phyloP scores from a whole-genome alignment of 2,888 invertebrate genomes.

The Cerastoderma edule region DNA sequence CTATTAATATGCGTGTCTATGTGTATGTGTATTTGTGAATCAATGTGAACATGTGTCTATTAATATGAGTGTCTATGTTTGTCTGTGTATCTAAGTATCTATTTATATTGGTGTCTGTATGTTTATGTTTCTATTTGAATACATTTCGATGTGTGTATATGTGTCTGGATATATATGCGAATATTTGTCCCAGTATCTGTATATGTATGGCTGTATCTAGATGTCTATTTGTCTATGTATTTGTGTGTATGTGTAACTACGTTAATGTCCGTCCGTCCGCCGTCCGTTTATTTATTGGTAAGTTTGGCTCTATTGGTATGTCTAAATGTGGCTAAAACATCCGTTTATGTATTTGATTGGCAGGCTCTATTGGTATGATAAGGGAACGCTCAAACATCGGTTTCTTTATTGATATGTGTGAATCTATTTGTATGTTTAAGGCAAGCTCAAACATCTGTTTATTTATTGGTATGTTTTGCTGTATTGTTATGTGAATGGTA shows the following conservation, averaged over 20 bases:
- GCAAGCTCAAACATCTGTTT: not conserved
- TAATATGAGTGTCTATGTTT: not conserved
- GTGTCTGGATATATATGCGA: not conserved
- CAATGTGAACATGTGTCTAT: not conserved
- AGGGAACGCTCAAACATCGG: too few species aligned
- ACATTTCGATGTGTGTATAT: not conserved
- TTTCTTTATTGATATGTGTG: not conserved
- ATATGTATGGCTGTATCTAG: slow-evolving; percentile 3
- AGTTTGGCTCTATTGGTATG: too few species aligned
- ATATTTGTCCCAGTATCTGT: not conserved
- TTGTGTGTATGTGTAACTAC: not conserved
- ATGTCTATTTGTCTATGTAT: slow-evolving; percentile 10
- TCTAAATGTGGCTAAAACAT: too few species aligned
- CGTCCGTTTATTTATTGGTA: too few species aligned
- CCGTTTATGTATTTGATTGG: too few species aligned
- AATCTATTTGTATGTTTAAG: not conserved
- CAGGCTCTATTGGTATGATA: too few species aligned
- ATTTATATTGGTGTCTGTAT: not conserved
- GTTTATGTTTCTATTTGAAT: not conserved
- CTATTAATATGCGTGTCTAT: too few species aligned
- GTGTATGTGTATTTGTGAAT: not conserved
- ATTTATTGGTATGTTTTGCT: not conserved
- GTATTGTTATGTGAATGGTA: not conserved
- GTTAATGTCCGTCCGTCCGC: not conserved
- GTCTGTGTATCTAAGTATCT: too few species aligned